phyloP scores from a whole-genome alignment of 2,113 vertebrate species.

The Atrichornis clamosus region DNA sequence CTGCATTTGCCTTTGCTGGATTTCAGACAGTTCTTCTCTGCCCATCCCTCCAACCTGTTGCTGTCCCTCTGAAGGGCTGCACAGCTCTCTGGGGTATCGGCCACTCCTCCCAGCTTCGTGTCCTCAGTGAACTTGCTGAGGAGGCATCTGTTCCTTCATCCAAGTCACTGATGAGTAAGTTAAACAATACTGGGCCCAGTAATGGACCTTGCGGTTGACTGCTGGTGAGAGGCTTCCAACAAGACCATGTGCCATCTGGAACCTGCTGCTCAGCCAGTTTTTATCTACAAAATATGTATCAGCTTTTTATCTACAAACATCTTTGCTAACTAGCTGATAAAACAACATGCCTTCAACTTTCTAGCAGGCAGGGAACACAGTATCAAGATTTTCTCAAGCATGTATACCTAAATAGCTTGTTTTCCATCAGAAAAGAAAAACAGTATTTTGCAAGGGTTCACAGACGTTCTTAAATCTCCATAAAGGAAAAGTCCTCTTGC shows the following conservation, averaged over 20 bases:
- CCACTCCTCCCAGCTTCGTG: neutral
- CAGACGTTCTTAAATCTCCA: neutral
- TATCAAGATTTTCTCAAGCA: neutral
- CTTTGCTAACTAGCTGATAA: neutral
- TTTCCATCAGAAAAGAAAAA: neutral
- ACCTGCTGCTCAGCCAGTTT: neutral
- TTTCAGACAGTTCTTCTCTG: neutral
- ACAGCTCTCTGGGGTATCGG: accelerated
- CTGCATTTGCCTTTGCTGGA: neutral
- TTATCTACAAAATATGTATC: neutral
- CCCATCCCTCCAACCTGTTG: accelerated
- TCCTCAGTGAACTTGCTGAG: neutral
- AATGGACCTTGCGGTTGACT: neutral
- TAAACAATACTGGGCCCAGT: neutral
- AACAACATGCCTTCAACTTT: neutral
- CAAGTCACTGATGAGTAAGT: neutral
- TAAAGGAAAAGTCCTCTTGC: neutral
- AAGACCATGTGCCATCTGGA: neutral
- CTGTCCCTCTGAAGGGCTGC: neutral
- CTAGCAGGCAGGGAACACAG: neutral
- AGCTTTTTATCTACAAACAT: neutral
- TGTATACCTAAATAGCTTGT: neutral
- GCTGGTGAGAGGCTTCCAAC: neutral
- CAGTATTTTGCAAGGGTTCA: neutral
- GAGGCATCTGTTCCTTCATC: neutral